Percentiles rank a stretch among this genome's conserved stretches.
phyloP scores from a whole-genome alignment of 2,888 invertebrate species.

The Cryptophagus acutangulus region DNA sequence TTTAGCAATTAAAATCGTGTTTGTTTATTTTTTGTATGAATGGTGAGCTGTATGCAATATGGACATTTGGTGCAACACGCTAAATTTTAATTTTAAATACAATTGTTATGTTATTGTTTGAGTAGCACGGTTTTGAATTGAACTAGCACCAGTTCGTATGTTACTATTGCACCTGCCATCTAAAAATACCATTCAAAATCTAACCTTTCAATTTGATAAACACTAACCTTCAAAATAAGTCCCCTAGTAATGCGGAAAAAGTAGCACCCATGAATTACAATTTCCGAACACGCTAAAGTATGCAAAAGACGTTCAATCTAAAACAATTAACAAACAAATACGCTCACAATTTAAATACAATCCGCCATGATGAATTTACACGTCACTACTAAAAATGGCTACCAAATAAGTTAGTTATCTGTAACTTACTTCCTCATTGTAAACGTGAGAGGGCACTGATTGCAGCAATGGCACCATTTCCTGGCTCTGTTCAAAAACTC shows the following conservation, averaged over 20 bases:
- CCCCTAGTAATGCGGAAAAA: neutral
- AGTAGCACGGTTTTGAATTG: too few species aligned
- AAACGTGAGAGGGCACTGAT: neutral
- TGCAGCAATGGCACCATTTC: neutral
- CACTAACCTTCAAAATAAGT: neutral
- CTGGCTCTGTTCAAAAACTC: neutral
- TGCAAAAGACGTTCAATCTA: neutral
- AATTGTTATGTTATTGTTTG: too few species aligned
- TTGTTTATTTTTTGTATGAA: too few species aligned
- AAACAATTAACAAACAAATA: neutral
- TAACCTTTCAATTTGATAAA: neutral
- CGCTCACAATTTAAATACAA: neutral
- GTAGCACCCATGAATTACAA: conserved; percentile 1
- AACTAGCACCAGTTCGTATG: neutral
- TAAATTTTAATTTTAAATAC: too few species aligned
- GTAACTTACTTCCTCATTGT: neutral
- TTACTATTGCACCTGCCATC: neutral
- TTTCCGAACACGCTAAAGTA: neutral
- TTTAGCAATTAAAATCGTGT: too few species aligned
- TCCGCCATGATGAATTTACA: too few species aligned
- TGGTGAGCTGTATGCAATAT: too few species aligned
- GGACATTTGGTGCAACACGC: too few species aligned
- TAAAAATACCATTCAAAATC: neutral
- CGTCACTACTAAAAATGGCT: too few species aligned
- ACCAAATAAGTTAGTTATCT: too few species aligned